Conservation (phyloP, 1,140 invertebrate species). For the Orius laevigatus region DNA sequence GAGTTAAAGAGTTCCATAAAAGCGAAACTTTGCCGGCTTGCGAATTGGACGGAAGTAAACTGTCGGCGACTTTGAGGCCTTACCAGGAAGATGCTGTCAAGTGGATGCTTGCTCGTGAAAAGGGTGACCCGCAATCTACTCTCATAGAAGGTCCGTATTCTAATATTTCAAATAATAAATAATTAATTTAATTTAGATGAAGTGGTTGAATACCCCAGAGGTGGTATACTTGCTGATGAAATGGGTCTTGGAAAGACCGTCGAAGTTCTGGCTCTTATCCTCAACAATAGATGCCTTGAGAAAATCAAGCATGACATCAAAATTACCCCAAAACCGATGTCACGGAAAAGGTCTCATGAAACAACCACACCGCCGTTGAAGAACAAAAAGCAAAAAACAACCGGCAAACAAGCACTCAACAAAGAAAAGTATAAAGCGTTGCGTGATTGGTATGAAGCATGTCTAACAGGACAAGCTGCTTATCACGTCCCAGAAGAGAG, state of each 20-base stretch:
- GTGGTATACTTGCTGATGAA: conserved; percentile 68
- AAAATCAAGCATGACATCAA: not conserved
- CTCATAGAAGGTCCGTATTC: not conserved
- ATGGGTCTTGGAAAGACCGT: conserved; percentile 76
- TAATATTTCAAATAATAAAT: conserved; percentile 1
- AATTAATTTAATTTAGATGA: conserved; percentile 7
- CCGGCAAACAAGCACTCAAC: conserved; percentile 1
- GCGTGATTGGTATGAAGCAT: not conserved
- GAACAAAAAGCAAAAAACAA: not conserved
- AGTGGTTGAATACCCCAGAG: conserved; percentile 29
- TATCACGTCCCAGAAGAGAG: no score
- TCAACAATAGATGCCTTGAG: conserved; percentile 33
- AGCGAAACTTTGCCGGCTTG: no score
- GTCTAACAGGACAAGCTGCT: not conserved
- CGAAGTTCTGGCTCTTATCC: conserved; percentile 51
- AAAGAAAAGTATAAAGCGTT: not conserved
- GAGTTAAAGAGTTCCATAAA: no score
- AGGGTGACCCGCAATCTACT: not conserved
- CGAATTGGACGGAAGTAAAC: no score
- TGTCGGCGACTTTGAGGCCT: conserved; percentile 29
- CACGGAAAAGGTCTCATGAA: not conserved
- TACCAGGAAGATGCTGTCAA: conserved; percentile 48
- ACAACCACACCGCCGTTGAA: not conserved
- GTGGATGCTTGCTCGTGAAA: conserved; percentile 51
- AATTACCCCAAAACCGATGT: no score